Base-by-base conservation (phyloP, 2,113 vertebrate species). In the Indri indri region DNA sequence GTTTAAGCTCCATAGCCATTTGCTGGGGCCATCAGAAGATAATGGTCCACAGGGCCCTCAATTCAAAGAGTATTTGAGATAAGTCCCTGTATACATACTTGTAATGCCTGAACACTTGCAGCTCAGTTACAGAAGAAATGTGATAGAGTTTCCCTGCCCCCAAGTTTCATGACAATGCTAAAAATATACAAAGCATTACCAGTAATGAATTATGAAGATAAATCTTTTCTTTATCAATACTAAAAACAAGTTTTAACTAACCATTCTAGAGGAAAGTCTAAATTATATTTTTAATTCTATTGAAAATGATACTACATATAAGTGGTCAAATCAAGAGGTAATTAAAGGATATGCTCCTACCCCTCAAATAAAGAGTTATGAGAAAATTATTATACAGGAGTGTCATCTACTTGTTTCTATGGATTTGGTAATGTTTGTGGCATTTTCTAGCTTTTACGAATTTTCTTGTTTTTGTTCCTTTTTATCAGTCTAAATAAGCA, bases 391-490 rank as follows among this genome's bases (percentile, higher is more conserved):
- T 88, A 50, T 8, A 2, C 32, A 71, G 18, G 22, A 76, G 23
- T 66, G 52, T 4, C 8, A 94, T 10, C 45, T 86, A 45, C 65
- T 74, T 83, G 11, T 37, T 92, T 92, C 45, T 71, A 32, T 50
- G 74, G 45, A 89, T 88, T 59, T 66, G 50, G 54, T 90, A 73
- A 76, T 8, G 4, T 52, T 37, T 70, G 23, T 94, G 42, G 27
- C 9, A 47, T 79, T 88, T 94, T 85, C 42, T 63, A 68, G 40
- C 34, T 93, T 95, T 93, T 50, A 65, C 66, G 88, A 84, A 22
- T 57, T 17, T 52, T 50, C 37, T 89, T 54, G 4, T 63, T 91
- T 66, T 89, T 6, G 12, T 42, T 82, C 17, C 47, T 71, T 93
- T 63, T 81, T 47, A 71, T 88, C 6, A 65, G 68, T 93, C 14